phyloP scores from a whole-genome alignment of 2,113 vertebrate species.

The Corythornis cristatus region DNA sequence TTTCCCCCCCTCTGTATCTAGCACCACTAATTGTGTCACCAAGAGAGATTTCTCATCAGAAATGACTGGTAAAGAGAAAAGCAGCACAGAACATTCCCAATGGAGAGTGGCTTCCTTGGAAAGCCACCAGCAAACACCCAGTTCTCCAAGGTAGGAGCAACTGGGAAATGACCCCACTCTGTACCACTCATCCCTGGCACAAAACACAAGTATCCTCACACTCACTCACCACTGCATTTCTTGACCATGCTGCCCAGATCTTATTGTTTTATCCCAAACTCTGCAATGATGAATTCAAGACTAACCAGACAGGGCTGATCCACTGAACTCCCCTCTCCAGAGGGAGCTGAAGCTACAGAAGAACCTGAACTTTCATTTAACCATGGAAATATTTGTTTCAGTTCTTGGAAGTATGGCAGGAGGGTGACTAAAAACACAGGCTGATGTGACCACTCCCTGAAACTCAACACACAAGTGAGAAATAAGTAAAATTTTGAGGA shows the following conservation, averaged over 20 bases:
- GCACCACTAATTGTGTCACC: not conserved
- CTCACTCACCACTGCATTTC: not conserved
- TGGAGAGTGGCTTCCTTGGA: not conserved
- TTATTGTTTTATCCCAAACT: not conserved
- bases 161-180: not conserved
- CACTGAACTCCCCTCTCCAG: not conserved
- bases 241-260: not conserved
- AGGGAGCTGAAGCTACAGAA: not conserved
- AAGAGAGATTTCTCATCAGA: not conserved
- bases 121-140: not conserved
- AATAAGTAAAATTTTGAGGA: rapidly evolving
- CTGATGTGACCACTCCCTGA: rapidly evolving
- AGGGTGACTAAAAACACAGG: not conserved
- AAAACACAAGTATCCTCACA: not conserved
- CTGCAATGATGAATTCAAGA: not conserved
- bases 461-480: not conserved
- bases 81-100: not conserved
- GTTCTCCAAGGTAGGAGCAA: not conserved
- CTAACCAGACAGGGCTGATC: not conserved
- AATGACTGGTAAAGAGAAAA: not conserved
- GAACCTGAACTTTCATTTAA: not conserved
- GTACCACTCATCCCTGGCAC: not conserved
- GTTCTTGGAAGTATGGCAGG: not conserved
- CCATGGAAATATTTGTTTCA: not conserved
- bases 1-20: not conserved